These are phyloP conservation scores for Sphaerophoria taeniata DNA, from an alignment of 2,888 invertebrate genomes.

Conservation along the genomic window DNA sequence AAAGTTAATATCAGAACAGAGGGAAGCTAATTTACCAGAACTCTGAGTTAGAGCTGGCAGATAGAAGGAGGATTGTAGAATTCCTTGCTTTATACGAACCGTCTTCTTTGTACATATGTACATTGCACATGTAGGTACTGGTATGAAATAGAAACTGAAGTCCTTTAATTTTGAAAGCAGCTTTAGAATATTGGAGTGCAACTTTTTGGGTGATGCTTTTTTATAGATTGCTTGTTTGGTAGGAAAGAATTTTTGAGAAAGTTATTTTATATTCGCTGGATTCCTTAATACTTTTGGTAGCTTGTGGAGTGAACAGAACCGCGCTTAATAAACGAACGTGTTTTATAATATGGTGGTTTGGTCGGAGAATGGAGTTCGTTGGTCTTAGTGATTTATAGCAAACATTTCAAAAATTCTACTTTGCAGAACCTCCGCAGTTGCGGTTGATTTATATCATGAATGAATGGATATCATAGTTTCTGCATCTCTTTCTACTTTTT, in stretches of 20 bases:
- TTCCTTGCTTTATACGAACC: slow-evolving; percentile 10
- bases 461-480: background rate
- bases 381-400: slow-evolving; percentile 56
- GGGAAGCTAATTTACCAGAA: slow-evolving; percentile 45
- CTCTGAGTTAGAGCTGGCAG: slow-evolving; percentile 46
- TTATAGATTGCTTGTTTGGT: background rate
- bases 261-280: slow-evolving; percentile 40
- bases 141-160: slow-evolving; percentile 4
- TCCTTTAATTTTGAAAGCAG: slow-evolving; percentile 42
- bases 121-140: too few relatives aligned
- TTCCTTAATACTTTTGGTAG: slow-evolving; percentile 2
- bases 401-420: slow-evolving; percentile 47
- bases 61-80: slow-evolving; percentile 45
- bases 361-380: slow-evolving; percentile 42
- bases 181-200: slow-evolving; percentile 51
- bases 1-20: slow-evolving; percentile 51
- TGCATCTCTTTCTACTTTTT: background rate
- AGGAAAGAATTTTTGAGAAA: slow-evolving; percentile 33
- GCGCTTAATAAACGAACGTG: slow-evolving; percentile 34
- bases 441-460: too few relatives aligned
- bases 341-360: slow-evolving; percentile 31
- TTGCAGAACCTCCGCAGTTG: slow-evolving; percentile 4
- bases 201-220: slow-evolving; percentile 2
- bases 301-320: slow-evolving; percentile 24
- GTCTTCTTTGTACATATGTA: too few relatives aligned